Evolutionary conservation across 2,888 invertebrate genomes (phyloP), one percentile per base, ranked within the genome.

Genomic region (Leptinotarsa juncta): DNA sequence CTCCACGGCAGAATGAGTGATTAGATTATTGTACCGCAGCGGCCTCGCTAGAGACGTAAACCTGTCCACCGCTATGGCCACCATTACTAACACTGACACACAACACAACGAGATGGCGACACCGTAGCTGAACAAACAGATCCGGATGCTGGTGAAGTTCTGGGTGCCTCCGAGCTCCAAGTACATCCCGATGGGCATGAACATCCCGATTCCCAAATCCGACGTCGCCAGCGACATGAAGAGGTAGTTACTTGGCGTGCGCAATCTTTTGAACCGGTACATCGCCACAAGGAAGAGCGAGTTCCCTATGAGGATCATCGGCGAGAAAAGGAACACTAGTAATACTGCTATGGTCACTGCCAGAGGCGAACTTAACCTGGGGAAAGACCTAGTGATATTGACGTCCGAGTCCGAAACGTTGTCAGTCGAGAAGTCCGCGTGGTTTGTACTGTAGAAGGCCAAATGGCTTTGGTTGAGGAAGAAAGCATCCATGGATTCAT

Each of bases 161-260:
- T 87, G 85, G 10, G 87, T 83, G 55, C 89, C 88, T 10, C 90
- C 89, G 50, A 91, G 87, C 82, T 92, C 91, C 79, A 91, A 85
- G 78, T 90, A 90, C 84, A 91, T 89, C 18, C 90, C 91, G 62
- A 91, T 88, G 0, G 92, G 92, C 86, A 92, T 89, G 81, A 90
- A 90, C 81, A 92, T 86, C 0, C 91, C 89, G 55, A 91, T 90
- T 60, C 91, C 90, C 51, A 92, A 87, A 83, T 92, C 92, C 15
- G 91, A 91, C 53, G 90, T 88, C 3, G 92, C 91, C 72, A 92
- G 85, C 1, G 91, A 91, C 79, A 90, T 90, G 71, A 92, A 88
- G 70, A 92, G 87, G 81, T 90, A 91, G 84, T 92, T 92, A 71
- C 91, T 91, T 4, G 92, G 92, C 23, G 91, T 91, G 78, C 92